Conservation (phyloP, 2,797 vertebrate genomes). For the Falco columbarius region DNA sequence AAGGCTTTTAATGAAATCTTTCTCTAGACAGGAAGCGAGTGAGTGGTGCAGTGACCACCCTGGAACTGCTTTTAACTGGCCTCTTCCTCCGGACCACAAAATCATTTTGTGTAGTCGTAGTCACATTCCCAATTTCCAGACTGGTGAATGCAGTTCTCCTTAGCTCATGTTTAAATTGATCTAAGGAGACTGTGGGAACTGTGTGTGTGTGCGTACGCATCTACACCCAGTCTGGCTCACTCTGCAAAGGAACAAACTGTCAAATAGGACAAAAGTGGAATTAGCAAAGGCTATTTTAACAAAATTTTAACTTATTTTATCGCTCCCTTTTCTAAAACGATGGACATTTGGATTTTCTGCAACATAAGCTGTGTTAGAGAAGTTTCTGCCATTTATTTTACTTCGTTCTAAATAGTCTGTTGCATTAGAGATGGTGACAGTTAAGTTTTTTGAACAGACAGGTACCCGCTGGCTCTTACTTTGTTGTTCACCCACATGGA, state of each 20-base stretch:
- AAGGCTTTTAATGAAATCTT: not conserved
- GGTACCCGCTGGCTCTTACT: not conserved
- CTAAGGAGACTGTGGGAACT: not conserved
- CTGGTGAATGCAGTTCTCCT: not conserved
- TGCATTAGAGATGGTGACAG: not conserved
- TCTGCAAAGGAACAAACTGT: not conserved
- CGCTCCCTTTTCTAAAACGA: not conserved
- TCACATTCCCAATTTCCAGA: not conserved
- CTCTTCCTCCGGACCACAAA: not conserved
- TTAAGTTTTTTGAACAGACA: not conserved
- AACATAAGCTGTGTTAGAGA: not conserved
- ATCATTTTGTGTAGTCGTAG: not conserved
- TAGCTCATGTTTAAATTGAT: not conserved
- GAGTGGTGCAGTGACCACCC: not conserved
- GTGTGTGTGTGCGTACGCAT: not conserved
- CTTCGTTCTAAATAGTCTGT: not conserved
- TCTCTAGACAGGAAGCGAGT: constrained; percentile 27
- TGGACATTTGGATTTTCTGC: not conserved
- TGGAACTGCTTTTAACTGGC: not conserved
- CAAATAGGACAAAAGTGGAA: not conserved
- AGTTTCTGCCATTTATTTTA: not conserved
- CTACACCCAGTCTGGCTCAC: not conserved
- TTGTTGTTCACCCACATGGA: not conserved
- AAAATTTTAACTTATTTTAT: not conserved
- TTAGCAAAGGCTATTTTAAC: not conserved